These are phyloP conservation scores for Pampusana beccarii DNA, from an alignment of 2,113 vertebrate genomes.

Conservation along the genomic window DNA sequence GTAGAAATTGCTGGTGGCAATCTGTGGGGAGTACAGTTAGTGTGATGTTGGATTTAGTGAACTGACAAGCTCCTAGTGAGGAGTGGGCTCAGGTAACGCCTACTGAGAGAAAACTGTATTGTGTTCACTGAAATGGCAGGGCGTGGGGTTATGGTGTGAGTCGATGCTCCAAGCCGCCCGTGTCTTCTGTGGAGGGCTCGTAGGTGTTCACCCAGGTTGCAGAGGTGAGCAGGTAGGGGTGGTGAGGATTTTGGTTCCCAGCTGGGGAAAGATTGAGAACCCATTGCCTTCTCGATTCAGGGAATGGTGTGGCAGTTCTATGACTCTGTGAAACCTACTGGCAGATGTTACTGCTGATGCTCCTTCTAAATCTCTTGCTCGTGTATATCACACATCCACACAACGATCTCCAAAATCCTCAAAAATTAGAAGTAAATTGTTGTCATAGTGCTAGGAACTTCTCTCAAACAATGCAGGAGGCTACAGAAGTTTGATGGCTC, in stretches of 20 bases:
- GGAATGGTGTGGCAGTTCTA: too few relatives aligned
- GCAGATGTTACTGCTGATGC: accelerated
- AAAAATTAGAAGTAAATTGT: not conserved
- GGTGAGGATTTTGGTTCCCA: accelerated
- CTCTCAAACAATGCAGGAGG: accelerated
- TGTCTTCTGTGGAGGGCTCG: accelerated
- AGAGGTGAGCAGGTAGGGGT: accelerated
- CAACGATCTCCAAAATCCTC: not conserved
- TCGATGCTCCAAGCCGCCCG: accelerated
- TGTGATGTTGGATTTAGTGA: not conserved
- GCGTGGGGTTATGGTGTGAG: accelerated
- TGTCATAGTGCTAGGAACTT: not conserved
- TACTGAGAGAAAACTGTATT: not conserved
- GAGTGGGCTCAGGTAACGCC: not conserved
- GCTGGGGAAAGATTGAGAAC: accelerated
- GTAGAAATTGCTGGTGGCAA: not conserved
- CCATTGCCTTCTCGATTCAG: accelerated
- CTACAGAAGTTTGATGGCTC: not conserved
- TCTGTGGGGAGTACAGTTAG: not conserved
- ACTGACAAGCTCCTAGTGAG: not conserved
- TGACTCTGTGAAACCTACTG: not conserved
- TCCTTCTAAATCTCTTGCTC: not conserved
- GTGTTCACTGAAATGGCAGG: not conserved
- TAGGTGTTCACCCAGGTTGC: accelerated
- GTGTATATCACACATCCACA: accelerated